Evolutionary conservation across 2,797 vertebrate genomes (phyloP).

Genomic region (Hemibagrus guttatus): DNA sequence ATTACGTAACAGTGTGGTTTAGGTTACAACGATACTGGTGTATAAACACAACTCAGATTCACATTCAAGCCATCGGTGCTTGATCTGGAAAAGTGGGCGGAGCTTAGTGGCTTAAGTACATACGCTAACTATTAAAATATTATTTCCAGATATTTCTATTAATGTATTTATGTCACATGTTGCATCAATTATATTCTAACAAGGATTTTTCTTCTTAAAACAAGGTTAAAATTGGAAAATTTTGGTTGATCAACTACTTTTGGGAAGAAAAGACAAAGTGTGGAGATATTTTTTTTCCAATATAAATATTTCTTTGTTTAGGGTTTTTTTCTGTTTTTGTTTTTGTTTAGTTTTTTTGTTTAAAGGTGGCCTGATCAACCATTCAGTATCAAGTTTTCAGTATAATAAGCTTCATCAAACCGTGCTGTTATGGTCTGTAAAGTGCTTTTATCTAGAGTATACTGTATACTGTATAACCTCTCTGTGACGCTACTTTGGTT

Average conservation of each 20-base stretch:
- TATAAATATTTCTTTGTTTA: background rate
- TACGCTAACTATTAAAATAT: background rate
- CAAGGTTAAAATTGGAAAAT: too few species aligned
- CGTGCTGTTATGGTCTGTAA: background rate
- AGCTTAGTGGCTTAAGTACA: background rate
- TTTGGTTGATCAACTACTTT: background rate
- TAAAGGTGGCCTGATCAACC: background rate
- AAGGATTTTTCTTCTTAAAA: too few species aligned
- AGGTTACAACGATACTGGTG: too few species aligned
- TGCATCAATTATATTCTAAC: background rate
- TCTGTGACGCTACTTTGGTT: background rate
- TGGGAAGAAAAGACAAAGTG: background rate
- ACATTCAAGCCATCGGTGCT: background rate
- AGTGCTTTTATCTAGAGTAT: background rate
- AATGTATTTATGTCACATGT: background rate
- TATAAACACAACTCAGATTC: background rate
- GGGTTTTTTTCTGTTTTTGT: background rate
- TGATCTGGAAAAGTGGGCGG: background rate
- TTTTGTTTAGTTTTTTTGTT: background rate
- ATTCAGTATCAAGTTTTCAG: conserved; percentile 2
- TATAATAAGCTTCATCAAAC: conserved; percentile 9
- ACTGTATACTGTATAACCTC: background rate
- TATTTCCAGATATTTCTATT: background rate
- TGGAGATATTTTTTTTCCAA: background rate
- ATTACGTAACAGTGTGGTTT: background rate